Conservation (phyloP, 2,113 vertebrate genomes). For the Regulus satrapa region DNA sequence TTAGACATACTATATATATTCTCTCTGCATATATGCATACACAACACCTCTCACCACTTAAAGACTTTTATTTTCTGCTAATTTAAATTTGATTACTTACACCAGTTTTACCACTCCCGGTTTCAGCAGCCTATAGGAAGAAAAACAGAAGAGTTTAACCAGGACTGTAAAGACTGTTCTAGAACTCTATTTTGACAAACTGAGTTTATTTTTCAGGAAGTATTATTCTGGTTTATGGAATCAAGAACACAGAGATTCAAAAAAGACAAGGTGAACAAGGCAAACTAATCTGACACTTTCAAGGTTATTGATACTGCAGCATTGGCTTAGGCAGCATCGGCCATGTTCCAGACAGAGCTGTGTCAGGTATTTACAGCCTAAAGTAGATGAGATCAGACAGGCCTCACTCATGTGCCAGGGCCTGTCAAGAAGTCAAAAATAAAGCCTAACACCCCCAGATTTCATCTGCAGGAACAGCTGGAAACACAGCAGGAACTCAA, state of each 20-base stretch:
- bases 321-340: background rate
- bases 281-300: background rate
- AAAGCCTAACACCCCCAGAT: background rate
- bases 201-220: background rate
- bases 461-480: background rate
- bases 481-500: background rate
- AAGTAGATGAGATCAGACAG: background rate
- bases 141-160: background rate
- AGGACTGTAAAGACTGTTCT: background rate
- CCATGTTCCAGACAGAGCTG: background rate
- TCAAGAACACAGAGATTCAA: background rate
- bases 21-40: background rate
- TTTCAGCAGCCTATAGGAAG: slow-evolving; percentile 88
- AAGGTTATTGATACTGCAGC: background rate
- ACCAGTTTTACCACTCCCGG: slow-evolving; percentile 97
- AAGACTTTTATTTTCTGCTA: background rate
- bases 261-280: background rate
- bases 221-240: background rate
- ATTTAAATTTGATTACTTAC: slow-evolving; percentile 76
- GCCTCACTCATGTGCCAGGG: background rate
- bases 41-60: background rate
- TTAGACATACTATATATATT: background rate
- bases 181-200: background rate
- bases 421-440: background rate
- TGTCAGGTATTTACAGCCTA: background rate